These are phyloP conservation scores for Clarias macrocephalus DNA, from an alignment of 2,113 vertebrate species.

Conservation along the genomic window DNA sequence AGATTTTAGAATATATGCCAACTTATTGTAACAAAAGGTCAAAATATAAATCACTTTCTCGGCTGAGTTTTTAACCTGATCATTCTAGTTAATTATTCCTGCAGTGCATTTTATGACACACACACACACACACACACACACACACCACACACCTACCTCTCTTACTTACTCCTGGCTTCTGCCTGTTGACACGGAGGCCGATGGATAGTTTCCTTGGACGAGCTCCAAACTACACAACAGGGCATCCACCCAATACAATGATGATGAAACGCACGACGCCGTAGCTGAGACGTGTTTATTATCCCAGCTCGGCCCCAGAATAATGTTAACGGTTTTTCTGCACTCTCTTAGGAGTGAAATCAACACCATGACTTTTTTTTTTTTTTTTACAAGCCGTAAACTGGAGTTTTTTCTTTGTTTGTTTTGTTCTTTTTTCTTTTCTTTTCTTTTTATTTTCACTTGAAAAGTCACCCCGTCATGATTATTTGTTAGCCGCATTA, in stretches of 20 bases:
- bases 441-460: not conserved
- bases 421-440: too few species aligned
- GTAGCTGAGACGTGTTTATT: not conserved
- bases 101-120: not conserved
- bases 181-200: not conserved
- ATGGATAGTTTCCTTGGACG: not conserved
- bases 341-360: not conserved
- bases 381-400: constrained; percentile 1
- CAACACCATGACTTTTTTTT: not conserved
- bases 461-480: constrained; percentile 33
- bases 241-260: not conserved
- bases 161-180: not conserved
- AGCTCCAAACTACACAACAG: constrained; percentile 27
- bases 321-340: not conserved
- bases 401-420: not conserved
- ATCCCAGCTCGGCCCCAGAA: not conserved
- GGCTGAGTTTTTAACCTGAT: not conserved
- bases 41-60: not conserved
- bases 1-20: not conserved
- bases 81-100: not conserved
- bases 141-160: not conserved
- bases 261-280: not conserved
- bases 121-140: not conserved
- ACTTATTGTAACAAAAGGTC: not conserved
- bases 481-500: constrained; percentile 7